A percentile compares a stretch with the other conserved stretches of the same genome.
Evolutionary conservation across 92 coral and sea anemone genomes (phyloP).

Genomic region (Phenganax marumi): DNA sequence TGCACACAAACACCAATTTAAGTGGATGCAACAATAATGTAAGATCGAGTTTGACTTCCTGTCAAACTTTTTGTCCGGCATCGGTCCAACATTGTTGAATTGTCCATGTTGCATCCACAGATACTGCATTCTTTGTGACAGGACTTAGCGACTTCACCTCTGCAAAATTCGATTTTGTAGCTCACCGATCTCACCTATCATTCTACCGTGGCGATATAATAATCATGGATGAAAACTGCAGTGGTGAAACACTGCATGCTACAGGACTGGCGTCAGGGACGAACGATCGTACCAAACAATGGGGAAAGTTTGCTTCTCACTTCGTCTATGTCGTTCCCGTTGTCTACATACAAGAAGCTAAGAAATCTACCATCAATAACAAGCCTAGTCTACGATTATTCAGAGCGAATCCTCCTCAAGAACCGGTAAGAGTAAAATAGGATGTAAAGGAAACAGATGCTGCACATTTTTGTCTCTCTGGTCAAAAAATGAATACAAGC

Average conservation of each 20-base stretch:
- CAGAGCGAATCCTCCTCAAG: background rate
- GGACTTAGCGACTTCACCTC: no score
- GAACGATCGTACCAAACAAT: constrained; percentile 36
- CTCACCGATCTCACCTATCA: constrained; percentile 12
- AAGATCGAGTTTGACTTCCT: no score
- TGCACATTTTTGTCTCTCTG: no score
- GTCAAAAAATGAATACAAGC: no score
- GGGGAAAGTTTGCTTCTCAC: constrained; percentile 30
- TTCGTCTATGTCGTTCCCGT: constrained; percentile 36
- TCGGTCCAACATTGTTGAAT: no score
- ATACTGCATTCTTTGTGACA: no score
- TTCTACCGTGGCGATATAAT: constrained; percentile 41
- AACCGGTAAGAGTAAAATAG: constrained; percentile 22
- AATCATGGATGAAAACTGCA: constrained; percentile 30
- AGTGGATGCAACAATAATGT: no score
- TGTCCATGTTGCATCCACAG: no score
- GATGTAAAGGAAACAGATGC: background rate
- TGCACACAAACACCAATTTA: no score
- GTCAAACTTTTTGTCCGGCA: no score
- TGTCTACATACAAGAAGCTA: constrained; percentile 2
- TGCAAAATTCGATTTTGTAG: background rate
- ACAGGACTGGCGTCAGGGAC: constrained; percentile 40
- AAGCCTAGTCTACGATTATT: constrained; percentile 1
- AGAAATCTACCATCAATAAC: background rate
- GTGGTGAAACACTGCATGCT: constrained; percentile 26